phyloP scores from a whole-genome alignment of 2,797 vertebrate species.

The Gadopsis bispinosus region DNA sequence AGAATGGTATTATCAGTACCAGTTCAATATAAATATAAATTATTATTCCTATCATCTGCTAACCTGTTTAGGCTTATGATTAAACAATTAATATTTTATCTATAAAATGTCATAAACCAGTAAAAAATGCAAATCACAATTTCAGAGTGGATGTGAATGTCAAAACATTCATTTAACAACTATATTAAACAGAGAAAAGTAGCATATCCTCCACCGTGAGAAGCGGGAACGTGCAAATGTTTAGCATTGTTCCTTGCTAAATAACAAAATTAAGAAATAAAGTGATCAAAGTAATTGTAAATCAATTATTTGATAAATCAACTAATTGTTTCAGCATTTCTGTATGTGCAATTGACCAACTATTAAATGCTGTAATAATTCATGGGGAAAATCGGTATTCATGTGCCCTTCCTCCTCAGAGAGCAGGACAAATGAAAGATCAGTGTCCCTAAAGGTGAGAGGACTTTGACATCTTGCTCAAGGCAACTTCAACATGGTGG shows the following conservation, averaged over 20 bases:
- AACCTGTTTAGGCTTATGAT: not conserved
- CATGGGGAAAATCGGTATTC: not conserved
- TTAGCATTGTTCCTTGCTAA: not conserved
- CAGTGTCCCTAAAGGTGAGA: conserved; percentile 1
- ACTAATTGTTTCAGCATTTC: not conserved
- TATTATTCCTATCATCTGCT: not conserved
- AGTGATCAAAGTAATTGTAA: not conserved
- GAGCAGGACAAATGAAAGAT: not conserved
- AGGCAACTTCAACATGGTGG: conserved; percentile 6
- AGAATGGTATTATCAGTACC: not conserved
- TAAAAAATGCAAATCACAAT: not conserved
- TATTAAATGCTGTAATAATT: conserved; percentile 8
- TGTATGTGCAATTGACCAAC: not conserved
- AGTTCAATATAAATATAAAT: not conserved
- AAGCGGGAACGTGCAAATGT: not conserved
- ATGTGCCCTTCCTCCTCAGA: not conserved
- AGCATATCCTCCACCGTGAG: not conserved
- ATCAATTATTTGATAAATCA: not conserved
- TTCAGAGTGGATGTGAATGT: not conserved
- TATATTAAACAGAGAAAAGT: conserved; percentile 11
- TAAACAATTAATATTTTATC: not conserved
- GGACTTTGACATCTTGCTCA: conserved; percentile 5
- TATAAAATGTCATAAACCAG: not conserved
- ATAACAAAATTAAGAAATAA: not conserved
- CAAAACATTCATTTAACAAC: not conserved